These are phyloP conservation scores for Poecilia wingei DNA, from an alignment of 2,797 vertebrate species.

Conservation along the genomic window DNA sequence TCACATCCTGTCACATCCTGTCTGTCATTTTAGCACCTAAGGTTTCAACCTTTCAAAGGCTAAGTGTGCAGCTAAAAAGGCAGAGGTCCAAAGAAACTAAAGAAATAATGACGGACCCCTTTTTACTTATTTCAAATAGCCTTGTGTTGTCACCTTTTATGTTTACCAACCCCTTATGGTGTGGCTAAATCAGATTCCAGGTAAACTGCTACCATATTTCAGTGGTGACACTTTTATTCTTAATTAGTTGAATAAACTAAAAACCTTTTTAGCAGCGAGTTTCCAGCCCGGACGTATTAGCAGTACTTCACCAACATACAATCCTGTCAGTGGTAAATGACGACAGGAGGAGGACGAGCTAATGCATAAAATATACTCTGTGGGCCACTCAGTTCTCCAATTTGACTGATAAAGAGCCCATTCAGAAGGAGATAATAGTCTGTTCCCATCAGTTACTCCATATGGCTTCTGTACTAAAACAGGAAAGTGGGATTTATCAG, in stretches of 20 bases:
- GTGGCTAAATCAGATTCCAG: not conserved
- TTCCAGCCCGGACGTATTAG: constrained; percentile 49
- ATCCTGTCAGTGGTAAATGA: constrained; percentile 64
- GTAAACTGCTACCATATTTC: constrained; percentile 29
- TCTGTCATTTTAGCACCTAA: constrained; percentile 1
- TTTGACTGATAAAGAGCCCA: constrained; percentile 27
- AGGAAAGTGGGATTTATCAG: constrained; percentile 8
- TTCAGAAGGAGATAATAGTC: constrained; percentile 42
- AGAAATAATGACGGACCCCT: not conserved
- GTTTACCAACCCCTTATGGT: constrained; percentile 6
- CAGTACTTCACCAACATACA: constrained; percentile 57
- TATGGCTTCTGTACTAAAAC: constrained; percentile 29
- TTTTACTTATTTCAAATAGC: not conserved
- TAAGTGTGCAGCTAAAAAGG: not conserved
- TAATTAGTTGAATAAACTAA: constrained; percentile 46
- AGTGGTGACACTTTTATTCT: constrained; percentile 26
- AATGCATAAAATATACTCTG: constrained; percentile 50
- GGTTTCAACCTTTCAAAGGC: not conserved
- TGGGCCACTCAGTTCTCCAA: constrained; percentile 33
- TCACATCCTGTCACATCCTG: not conserved
- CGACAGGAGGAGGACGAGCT: constrained; percentile 39
- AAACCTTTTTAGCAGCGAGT: constrained; percentile 53
- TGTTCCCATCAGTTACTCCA: constrained; percentile 23
- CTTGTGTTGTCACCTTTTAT: constrained; percentile 1
- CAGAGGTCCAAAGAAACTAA: not conserved